Evolutionary conservation across 2,113 vertebrate species (phyloP).

Genomic region (Petaurus breviceps): DNA sequence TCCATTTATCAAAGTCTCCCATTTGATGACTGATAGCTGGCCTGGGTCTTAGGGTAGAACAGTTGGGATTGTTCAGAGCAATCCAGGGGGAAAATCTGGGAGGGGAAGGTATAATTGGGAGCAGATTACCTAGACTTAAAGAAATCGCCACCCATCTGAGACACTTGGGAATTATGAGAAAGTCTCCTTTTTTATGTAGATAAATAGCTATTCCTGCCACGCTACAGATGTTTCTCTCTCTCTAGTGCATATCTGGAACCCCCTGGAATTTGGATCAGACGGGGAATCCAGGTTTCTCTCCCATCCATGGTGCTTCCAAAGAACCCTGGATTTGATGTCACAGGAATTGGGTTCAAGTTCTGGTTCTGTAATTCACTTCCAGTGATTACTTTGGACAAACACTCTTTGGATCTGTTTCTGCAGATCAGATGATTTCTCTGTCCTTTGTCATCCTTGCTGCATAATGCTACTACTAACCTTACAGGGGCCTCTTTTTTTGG

Average conservation of each 20-base stretch:
- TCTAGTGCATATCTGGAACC: constrained; percentile 4
- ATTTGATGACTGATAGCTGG: background rate
- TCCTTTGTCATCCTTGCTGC: background rate
- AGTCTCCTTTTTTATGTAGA: constrained; percentile 8
- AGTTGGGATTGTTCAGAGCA: background rate
- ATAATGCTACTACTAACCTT: background rate
- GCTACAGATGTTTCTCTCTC: background rate
- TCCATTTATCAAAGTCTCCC: background rate
- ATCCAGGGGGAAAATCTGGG: background rate
- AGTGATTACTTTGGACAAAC: background rate
- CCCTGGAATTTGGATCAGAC: background rate
- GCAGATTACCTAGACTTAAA: background rate
- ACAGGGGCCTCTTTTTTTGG: background rate
- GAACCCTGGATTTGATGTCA: background rate
- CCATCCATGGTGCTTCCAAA: background rate
- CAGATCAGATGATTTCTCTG: background rate
- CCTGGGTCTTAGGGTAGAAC: background rate
- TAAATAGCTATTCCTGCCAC: constrained; percentile 1
- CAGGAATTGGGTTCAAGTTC: background rate
- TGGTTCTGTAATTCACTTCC: background rate
- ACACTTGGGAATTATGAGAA: constrained; percentile 2
- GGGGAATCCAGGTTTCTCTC: background rate
- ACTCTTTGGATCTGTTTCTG: background rate
- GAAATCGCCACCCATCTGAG: constrained; percentile 6
- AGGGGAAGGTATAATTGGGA: background rate